Base-by-base conservation (phyloP, 2,797 vertebrate species). In the Sphenopsis melanotis region DNA sequence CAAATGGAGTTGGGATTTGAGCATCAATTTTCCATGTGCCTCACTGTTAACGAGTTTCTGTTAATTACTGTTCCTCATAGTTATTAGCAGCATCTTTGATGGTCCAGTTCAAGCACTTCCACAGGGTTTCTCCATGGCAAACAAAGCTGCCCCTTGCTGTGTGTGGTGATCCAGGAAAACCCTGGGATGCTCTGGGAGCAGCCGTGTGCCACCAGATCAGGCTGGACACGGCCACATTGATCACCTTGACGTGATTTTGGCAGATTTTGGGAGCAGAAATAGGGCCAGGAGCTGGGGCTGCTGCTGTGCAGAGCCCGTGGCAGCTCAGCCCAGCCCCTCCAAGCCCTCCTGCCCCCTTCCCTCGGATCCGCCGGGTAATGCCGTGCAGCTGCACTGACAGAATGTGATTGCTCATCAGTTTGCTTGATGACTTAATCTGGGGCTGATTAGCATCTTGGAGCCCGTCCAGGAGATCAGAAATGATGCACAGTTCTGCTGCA, bases 351-450 rank as follows among this genome's bases (percentile, higher is more conserved):
- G 1, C 56, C 89, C n/a, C 64, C 29, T 14, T 29, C 15, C 79
- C 19, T 13, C 21, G 60, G 75, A 70, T 60, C 78, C 20, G 10
- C 23, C 22, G 22, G 10, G 88, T 93, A 95, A 89, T 47, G 89
- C 68, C 47, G 93, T 89, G 94, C 95, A 96, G 94, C 94, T 96
- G 96, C 11, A 50, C 91, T 74, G 92, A 72, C 88, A 89, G 41
- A 89, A 64, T 80, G 75, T 80, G 93, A 92, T 93, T 94, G 94
- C 95, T 97, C 93, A 95, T 94, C 94, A 89, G 89, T 93, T 93
- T 65, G 82, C 56, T 66, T 91, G 95, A 95, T 91, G 96, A 85
- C 81, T 96, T 95, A 95, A 95, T 94, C 95, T 96, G 96, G 93
- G 84, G 75, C 89, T 96, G 84, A 93, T 97, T 95, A 97, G 90